A percentile compares a stretch with the other conserved stretches of the same genome.
Evolutionary conservation across 2,113 vertebrate genomes (phyloP).

Genomic region (Geothlypis trichas): DNA sequence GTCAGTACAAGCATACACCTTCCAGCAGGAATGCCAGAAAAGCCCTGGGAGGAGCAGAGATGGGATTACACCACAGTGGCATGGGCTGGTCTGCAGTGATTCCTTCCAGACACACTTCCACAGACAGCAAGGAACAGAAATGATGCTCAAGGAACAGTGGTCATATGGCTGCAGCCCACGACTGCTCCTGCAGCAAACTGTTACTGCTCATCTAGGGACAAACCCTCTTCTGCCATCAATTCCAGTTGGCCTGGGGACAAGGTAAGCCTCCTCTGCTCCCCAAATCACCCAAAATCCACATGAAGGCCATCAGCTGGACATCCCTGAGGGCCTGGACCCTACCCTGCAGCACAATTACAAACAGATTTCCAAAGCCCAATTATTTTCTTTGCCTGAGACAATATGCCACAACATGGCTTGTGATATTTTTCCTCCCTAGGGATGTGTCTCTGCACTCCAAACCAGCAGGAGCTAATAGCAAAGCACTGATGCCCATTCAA

Average conservation of each 20-base stretch:
- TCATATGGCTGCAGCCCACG: background rate
- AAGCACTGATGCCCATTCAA: background rate
- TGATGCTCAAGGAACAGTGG: rapidly evolving
- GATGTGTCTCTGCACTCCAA: background rate
- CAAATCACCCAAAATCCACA: background rate
- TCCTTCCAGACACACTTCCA: background rate
- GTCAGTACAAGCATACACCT: rapidly evolving
- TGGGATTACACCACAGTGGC: background rate
- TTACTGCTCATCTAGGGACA: background rate
- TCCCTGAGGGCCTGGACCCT: background rate
- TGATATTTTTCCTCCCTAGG: background rate
- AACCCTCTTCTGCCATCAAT: background rate
- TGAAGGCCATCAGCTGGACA: background rate
- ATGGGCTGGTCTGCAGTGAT: background rate
- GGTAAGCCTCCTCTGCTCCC: background rate
- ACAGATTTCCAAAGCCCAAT: background rate
- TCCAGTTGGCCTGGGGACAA: background rate
- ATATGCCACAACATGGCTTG: background rate
- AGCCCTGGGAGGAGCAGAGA: background rate
- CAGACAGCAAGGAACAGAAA: background rate
- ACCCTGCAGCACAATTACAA: rapidly evolving
- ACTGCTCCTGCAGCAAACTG: background rate
- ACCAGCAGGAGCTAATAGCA: background rate
- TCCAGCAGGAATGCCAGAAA: background rate
- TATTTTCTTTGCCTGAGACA: background rate